Base-by-base conservation (phyloP, 2,797 vertebrate genomes). In the Melanotaenia boesemani region DNA sequence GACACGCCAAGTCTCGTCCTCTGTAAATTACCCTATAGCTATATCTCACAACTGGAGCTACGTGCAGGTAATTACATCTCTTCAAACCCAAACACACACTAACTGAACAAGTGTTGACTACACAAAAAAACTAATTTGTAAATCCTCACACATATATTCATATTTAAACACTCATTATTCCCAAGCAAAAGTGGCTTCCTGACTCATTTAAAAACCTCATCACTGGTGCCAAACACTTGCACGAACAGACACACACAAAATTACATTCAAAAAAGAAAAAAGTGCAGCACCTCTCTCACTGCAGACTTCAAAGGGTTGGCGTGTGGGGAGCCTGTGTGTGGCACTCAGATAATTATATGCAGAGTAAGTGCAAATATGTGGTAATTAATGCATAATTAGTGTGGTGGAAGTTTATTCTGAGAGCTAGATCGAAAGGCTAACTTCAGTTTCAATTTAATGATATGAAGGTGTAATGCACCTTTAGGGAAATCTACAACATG, bases 1-100 rank as follows among this genome's bases (percentile, higher is more conserved):
- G 79, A 91, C 90, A 92, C 89, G 86, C 83, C 57, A 90, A 60
- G 68, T 66, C 28, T 63, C 37, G 61, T 82, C 77, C 67, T 66
- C 74, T 54, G 65, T 64, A 63, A 63, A 79, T 60, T 28, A 54
- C 55, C 56, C 70, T 73, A 20, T 71, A 85, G 79, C 87, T 87
- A 80, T 26, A 65, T 73, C 75, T 28, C 36, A 56, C 69, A 24
- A 57, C 44, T 52, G 71, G 41, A 59, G 61, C 63, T 37, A 4
- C 44, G 58, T 62, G 81, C 79, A 85, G 61, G 78, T 67, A 75
- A 71, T 70, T 46, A 52, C 63, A 58, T 70, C 67, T 71, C 28
- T 13, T 10, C 44, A 59, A 75, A 63, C 70, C 72, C 61, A 50
- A 50, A 46, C 72, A 69, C 72, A 74, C 41, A 57, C 3, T 18